These are phyloP conservation scores for Poecilia latipinna DNA, from an alignment of 2,113 vertebrate genomes.

Conservation along the genomic window DNA sequence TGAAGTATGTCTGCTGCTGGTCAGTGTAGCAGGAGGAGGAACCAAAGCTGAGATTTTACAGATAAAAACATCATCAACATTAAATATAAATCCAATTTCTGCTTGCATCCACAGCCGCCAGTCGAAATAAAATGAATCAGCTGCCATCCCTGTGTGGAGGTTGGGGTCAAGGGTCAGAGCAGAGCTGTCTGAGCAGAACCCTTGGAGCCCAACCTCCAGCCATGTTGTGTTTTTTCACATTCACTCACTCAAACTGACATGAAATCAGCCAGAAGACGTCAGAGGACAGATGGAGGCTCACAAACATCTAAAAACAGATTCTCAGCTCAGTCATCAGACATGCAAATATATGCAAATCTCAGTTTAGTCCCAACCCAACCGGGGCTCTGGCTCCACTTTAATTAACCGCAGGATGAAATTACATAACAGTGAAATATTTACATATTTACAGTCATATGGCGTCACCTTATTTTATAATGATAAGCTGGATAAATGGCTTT, in stretches of 20 bases:
- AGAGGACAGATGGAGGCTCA: background rate
- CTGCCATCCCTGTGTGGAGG: background rate
- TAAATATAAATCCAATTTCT: constrained; percentile 18
- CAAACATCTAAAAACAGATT: background rate
- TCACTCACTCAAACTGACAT: constrained; percentile 18
- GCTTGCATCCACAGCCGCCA: background rate
- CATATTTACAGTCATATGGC: background rate
- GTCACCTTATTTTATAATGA: background rate
- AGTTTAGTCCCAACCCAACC: background rate
- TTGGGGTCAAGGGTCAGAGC: constrained; percentile 26
- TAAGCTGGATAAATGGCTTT: background rate
- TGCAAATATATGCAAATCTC: constrained; percentile 51
- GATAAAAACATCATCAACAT: constrained; percentile 21
- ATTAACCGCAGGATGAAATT: background rate
- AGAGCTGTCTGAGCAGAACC: background rate
- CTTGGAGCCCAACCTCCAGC: constrained; percentile 1
- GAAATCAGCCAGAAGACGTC: background rate
- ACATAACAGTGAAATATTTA: constrained; percentile 24
- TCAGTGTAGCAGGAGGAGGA: constrained; percentile 31
- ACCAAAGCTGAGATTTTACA: constrained; percentile 49
- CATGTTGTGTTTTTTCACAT: background rate
- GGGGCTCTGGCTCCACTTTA: background rate
- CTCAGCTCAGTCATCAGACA: constrained; percentile 1
- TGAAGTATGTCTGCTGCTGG: constrained; percentile 47
- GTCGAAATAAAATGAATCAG: constrained; percentile 14